phyloP scores from a whole-genome alignment of 2,888 invertebrate species.

The Rhagonycha fulva region DNA sequence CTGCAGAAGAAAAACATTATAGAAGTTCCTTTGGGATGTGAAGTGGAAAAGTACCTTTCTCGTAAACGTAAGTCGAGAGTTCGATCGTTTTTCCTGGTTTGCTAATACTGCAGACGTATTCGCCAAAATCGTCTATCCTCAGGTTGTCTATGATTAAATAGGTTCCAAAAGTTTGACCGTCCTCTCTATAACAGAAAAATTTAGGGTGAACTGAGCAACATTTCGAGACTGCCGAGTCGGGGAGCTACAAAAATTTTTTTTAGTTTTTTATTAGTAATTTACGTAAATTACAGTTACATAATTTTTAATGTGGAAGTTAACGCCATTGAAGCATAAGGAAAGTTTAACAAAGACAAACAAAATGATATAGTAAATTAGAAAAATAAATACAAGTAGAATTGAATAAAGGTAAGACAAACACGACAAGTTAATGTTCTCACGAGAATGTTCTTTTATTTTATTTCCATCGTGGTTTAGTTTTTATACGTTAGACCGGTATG shows the following conservation, averaged over 20 bases:
- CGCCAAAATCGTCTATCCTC: slow-evolving; percentile 68
- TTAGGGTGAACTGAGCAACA: not conserved
- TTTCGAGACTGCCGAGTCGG: not conserved
- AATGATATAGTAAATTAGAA: slow-evolving; percentile 11
- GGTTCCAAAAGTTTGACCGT: slow-evolving; percentile 71
- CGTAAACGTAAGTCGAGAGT: slow-evolving; percentile 59
- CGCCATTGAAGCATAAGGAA: not conserved
- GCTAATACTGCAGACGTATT: slow-evolving; percentile 72
- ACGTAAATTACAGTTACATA: not conserved
- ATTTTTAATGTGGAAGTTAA: not conserved
- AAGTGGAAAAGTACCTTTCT: slow-evolving; percentile 56
- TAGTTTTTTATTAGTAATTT: not conserved
- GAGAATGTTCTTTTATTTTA: slow-evolving; percentile 40
- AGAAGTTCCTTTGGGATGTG: not conserved
- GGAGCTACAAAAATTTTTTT: not conserved
- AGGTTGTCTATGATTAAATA: slow-evolving; percentile 67
- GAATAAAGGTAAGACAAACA: slow-evolving; percentile 28
- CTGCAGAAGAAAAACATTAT: slow-evolving; percentile 42
- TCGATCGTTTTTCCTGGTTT: slow-evolving; percentile 63
- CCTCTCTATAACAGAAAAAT: slow-evolving; percentile 60
- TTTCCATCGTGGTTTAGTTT: slow-evolving; percentile 44
- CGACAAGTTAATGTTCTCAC: slow-evolving; percentile 42
- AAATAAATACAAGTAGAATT: slow-evolving; percentile 15
- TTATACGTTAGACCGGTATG: slow-evolving; percentile 45
- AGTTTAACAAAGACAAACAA: not conserved